Evolutionary conservation across 2,797 vertebrate genomes (phyloP).

Genomic region (Vultur gryphus): DNA sequence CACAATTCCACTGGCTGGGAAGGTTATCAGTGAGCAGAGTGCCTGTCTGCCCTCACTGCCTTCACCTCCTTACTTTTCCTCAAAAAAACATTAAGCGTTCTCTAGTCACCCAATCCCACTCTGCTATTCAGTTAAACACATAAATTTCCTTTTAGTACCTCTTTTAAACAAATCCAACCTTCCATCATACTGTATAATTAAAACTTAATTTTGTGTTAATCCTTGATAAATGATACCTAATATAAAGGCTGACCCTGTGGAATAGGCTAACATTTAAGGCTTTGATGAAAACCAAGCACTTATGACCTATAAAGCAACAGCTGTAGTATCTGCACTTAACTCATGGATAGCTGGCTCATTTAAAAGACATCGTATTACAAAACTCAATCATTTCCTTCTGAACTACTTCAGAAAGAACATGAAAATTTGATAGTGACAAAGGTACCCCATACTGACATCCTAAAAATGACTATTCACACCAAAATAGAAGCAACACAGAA

Average conservation of each 20-base stretch:
- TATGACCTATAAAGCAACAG: background rate
- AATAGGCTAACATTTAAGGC: slow-evolving; percentile 10
- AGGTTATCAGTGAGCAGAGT: slow-evolving; percentile 2
- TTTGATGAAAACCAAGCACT: slow-evolving; percentile 45
- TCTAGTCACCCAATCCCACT: background rate
- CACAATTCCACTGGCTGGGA: background rate
- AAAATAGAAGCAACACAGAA: background rate
- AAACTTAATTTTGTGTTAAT: slow-evolving; percentile 61
- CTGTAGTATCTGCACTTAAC: slow-evolving; percentile 29
- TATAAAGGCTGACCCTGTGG: slow-evolving; percentile 1
- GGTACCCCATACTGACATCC: background rate
- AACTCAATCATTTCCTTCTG: background rate
- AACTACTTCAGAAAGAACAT: background rate
- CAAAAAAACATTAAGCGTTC: background rate
- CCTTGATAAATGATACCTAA: slow-evolving; percentile 35
- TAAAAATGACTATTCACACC: background rate
- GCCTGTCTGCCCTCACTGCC: slow-evolving; percentile 22
- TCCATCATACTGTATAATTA: slow-evolving; percentile 45
- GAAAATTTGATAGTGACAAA: background rate
- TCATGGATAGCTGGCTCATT: background rate
- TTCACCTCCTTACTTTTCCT: slow-evolving; percentile 43
- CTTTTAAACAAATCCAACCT: slow-evolving; percentile 62
- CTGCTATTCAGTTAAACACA: background rate
- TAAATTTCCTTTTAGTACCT: slow-evolving; percentile 60
- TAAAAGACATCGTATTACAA: background rate